Conservation (phyloP, 2,113 vertebrate genomes). For the Dissostichus mawsoni region DNA sequence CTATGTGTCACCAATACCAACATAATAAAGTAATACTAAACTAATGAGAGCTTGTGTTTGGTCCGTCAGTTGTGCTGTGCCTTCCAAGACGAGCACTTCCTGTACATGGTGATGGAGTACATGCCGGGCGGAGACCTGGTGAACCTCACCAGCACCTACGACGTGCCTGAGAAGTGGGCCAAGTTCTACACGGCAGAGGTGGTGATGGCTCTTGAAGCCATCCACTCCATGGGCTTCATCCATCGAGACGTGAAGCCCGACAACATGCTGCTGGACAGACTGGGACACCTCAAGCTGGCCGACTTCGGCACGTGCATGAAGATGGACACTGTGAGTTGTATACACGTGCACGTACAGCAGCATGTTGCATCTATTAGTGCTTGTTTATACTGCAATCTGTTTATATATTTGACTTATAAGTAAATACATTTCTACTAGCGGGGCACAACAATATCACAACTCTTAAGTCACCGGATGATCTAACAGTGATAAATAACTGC, state of each 20-base stretch:
- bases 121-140: conserved; percentile 86
- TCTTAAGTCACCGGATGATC: too few species aligned
- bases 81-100: conserved; percentile 98
- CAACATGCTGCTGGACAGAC: conserved; percentile 97
- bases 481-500: too few species aligned
- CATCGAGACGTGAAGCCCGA: conserved; percentile 98
- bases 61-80: conserved; percentile 93
- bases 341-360: not conserved
- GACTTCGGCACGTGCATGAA: conserved; percentile 99
- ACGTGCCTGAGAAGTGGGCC: conserved; percentile 98
- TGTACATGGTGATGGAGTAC: conserved; percentile 99
- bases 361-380: not conserved
- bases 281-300: conserved; percentile 96
- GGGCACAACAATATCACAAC: too few species aligned
- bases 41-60: conserved; percentile 12
- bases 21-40: not conserved
- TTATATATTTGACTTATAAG: not conserved
- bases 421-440: too few species aligned
- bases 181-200: conserved; percentile 98
- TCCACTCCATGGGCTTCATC: conserved; percentile 99
- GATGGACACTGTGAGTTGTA: conserved; percentile 93
- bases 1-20: not conserved
- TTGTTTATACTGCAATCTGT: not conserved
- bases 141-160: conserved; percentile 99
- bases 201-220: conserved; percentile 97